phyloP scores from a whole-genome alignment of 2,888 invertebrate species.

The Dromius quadrimaculatus region DNA sequence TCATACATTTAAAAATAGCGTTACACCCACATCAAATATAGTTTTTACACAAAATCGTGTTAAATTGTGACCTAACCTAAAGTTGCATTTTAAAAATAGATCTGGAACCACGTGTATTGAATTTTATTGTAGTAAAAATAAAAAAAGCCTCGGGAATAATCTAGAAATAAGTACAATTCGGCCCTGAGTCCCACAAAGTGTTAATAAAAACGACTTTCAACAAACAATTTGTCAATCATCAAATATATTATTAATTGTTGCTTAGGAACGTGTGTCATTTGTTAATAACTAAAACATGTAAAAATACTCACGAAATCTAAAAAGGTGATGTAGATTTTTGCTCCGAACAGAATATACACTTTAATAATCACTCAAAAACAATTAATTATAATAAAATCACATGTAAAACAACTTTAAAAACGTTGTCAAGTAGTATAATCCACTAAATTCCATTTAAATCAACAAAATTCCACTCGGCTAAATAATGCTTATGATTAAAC shows the following conservation, averaged over 20 bases:
- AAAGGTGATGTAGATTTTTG: too few species aligned
- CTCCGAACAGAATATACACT: slow-evolving; percentile 2
- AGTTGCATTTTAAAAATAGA: slow-evolving; percentile 2
- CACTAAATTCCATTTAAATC: slow-evolving; percentile 39
- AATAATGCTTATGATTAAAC: slow-evolving; percentile 23
- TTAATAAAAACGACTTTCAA: too few species aligned
- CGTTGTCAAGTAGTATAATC: not conserved
- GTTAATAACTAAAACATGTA: not conserved
- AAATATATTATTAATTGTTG: not conserved
- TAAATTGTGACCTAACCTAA: slow-evolving; percentile 3
- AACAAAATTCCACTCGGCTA: slow-evolving; percentile 34
- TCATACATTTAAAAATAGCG: slow-evolving; percentile 33
- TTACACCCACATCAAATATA: slow-evolving; percentile 28
- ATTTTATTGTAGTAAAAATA: not conserved
- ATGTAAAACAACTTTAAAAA: slow-evolving; percentile 2
- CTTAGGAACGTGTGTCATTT: too few species aligned
- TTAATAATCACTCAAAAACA: not conserved
- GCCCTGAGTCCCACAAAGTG: not conserved
- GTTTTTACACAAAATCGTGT: slow-evolving; percentile 15
- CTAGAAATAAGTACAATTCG: slow-evolving; percentile 7
- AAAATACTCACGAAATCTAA: slow-evolving; percentile 20
- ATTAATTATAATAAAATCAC: not conserved
- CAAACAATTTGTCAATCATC: not conserved
- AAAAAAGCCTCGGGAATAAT: not conserved
- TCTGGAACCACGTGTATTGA: slow-evolving; percentile 1